Evolutionary conservation across 1,140 invertebrate species (phyloP), one percentile per base, ranked within the genome.

Genomic region (Drosophila punjabiensis): DNA sequence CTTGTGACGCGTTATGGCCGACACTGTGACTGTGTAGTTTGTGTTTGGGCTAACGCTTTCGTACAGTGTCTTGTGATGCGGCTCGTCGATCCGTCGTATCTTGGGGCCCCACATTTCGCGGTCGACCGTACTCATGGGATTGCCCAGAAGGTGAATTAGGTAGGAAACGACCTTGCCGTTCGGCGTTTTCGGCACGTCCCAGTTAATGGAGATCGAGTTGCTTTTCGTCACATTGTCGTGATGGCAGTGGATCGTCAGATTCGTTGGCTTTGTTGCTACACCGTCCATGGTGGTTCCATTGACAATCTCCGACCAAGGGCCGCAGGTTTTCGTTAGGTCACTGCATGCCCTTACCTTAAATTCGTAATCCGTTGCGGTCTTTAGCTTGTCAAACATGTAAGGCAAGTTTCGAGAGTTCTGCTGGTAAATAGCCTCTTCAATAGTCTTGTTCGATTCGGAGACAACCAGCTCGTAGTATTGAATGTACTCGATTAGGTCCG

Each of bases 281-380:
- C 96, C 97, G 93, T 97, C 97, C 93, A 97, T 95, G 7, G 97
- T 98, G 8, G 96, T 96, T 2, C 96, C 97, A 86, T 96, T 96
- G 47, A 97, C 96, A 73, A 95, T 94, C 20, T 95, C 93, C 3
- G 97, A 97, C 95, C 95, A 96, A 20, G 95, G 95, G 7, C 96
- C 96, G 92, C 97, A 98, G 48, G 94, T 93, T 59, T 94, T 95
- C 4, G 96, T 97, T 81, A 96, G 96, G 86, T 97, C 96, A 70
- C 95, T 97, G 90, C 97, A 98, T 11, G 96, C 96, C 39, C 95
- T 93, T 14, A 95, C 95, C 94, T 95, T 95, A 92, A 97, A 97
- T 65, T 95, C 94, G 85, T 98, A 97, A 56, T 95, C 96, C 20
- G 96, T 97, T 4, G 96, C 96, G 0, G 96, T 95, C 79, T 96